Base-by-base conservation (phyloP, 2,888 invertebrate species). In the Argynnis bischoffii region DNA sequence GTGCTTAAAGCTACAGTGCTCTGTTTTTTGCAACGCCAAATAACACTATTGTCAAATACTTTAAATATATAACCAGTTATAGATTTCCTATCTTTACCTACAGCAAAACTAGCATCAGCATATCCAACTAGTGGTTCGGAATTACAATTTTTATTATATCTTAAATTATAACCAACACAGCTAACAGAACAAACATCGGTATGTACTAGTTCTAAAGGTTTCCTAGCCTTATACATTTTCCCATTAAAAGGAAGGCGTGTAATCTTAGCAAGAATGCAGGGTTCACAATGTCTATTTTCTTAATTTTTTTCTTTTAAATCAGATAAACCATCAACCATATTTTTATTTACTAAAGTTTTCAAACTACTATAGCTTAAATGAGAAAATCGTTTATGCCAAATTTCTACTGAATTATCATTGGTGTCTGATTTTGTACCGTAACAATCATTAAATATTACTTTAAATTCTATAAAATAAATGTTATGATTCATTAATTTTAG, bases 11-110 rank as follows among this genome's bases (percentile, higher is more conserved):
- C n/a, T n/a, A n/a, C n/a, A n/a, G n/a, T n/a, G n/a, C n/a, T n/a
- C 21, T 21, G 21, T 21, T 48, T 8, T 54, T 55, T 50, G 55
- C 66, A 61, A 31, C 26, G 53, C 61, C 72, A 75, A 14, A 55
- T 51, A 13, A 71, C 64, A 53, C 54, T 63, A 54, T 72, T 71
- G 47, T 54, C 47, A 68, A 63, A 74, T 3, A 72, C 26, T 64
- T 69, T 67, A 55, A 72, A 75, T 13, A 71, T 18, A 65, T 67
- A 73, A 18, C 73, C 71, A 41, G 60, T 56, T 14, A 69, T 73
- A 2, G 72, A 72, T 53, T 71, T 74, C 16, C 72, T 71, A 53
- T 60, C 51, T 48, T 31, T 60, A 26, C 48, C 35, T 31, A 21
- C 31, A 50, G 48, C 50, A 60, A 60, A 60, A 50, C 31, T 31